Conservation (phyloP, 1,140 invertebrate genomes). For the Pogonus chalceus region DNA sequence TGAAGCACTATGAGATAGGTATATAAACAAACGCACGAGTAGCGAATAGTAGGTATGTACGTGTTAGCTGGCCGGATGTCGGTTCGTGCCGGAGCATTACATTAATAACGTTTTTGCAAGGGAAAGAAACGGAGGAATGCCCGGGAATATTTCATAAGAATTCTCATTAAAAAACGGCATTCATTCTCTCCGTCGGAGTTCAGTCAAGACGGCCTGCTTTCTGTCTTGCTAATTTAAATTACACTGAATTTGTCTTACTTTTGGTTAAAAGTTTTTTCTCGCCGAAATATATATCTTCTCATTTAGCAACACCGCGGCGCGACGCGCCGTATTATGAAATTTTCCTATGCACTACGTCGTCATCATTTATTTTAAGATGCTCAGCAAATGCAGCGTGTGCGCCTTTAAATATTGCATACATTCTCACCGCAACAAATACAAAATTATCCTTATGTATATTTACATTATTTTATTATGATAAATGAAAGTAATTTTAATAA, state of each 20-base stretch:
- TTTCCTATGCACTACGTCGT: neutral
- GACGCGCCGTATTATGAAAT: slow-evolving; percentile 5
- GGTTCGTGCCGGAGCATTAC: neutral
- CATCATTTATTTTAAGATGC: slow-evolving; percentile 2
- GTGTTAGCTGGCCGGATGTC: no score
- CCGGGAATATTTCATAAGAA: slow-evolving; percentile 6
- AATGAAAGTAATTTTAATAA: no score
- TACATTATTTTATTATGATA: no score
- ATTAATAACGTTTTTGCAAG: slow-evolving; percentile 4
- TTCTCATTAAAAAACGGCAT: slow-evolving; percentile 8
- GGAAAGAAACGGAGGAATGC: neutral
- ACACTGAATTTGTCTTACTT: slow-evolving; percentile 10
- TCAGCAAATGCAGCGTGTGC: no score
- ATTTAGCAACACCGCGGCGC: slow-evolving; percentile 4
- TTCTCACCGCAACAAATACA: no score
- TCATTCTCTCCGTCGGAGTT: neutral
- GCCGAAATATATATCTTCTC: slow-evolving; percentile 7
- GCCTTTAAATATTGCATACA: no score
- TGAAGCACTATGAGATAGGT: no score
- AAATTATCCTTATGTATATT: no score
- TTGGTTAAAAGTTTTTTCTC: slow-evolving; percentile 8
- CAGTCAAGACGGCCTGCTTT: slow-evolving; percentile 4
- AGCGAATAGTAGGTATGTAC: no score
- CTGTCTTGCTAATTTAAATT: slow-evolving; percentile 11
- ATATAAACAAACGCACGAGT: no score